A percentile compares a stretch with the other conserved stretches of the same genome.
These are phyloP conservation scores for Emydocephalus ijimae DNA, from an alignment of 2,113 vertebrate genomes.

Conservation along the genomic window DNA sequence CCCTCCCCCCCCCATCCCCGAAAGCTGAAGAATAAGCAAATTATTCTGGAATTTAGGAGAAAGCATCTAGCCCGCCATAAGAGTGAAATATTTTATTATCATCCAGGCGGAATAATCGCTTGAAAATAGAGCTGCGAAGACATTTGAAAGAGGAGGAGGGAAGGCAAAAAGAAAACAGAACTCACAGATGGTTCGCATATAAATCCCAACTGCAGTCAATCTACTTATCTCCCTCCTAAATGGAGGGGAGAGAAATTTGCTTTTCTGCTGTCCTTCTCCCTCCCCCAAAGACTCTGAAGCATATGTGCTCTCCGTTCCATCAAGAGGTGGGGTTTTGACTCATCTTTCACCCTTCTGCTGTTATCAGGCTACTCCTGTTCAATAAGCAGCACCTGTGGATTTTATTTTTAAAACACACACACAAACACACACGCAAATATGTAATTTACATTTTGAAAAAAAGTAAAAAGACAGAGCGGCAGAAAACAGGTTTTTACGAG, in stretches of 20 bases:
- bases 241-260: conserved; percentile 51
- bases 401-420: conserved; percentile 58
- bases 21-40: neutral
- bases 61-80: conserved; percentile 64
- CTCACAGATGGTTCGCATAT: conserved; percentile 74
- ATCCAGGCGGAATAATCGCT: conserved; percentile 75
- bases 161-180: conserved; percentile 58
- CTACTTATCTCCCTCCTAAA: conserved; percentile 62
- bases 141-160: conserved; percentile 26
- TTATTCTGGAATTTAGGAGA: conserved; percentile 57
- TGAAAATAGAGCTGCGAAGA: conserved; percentile 78
- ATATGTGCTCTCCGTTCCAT: conserved; percentile 68
- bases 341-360: conserved; percentile 64
- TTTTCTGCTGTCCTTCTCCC: conserved; percentile 43
- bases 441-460: conserved; percentile 59
- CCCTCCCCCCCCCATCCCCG: neutral
- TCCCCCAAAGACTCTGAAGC: conserved; percentile 68
- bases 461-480: neutral
- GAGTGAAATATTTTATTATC: conserved; percentile 72
- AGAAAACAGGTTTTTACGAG: conserved; percentile 50
- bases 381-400: conserved; percentile 62
- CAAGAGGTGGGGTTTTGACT: conserved; percentile 61
- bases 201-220: conserved; percentile 74
- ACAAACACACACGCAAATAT: conserved; percentile 25
- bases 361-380: conserved; percentile 56